phyloP scores from a whole-genome alignment of 2,797 vertebrate genomes.

The Melanotaenia parkinsoni region DNA sequence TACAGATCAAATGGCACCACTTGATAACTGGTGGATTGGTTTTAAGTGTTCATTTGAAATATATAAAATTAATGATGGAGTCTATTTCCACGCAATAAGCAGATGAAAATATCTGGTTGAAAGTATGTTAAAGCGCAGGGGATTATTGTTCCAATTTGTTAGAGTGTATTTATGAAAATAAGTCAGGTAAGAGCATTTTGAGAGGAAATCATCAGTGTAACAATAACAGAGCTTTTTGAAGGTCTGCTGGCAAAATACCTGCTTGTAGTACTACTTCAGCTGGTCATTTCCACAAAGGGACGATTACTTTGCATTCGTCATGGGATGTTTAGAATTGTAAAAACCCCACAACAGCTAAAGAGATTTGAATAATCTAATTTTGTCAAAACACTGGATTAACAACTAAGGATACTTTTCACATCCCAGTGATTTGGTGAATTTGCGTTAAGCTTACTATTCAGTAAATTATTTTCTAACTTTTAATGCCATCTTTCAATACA shows the following conservation, averaged over 20 bases:
- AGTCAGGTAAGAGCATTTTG: conserved; percentile 37
- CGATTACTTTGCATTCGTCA: not conserved
- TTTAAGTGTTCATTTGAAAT: conserved; percentile 43
- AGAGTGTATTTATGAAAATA: conserved; percentile 70
- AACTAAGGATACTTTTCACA: not conserved
- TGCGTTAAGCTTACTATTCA: not conserved
- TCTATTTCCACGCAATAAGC: conserved; percentile 32
- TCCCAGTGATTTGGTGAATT: not conserved
- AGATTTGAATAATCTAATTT: conserved; percentile 28
- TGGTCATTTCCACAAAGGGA: not conserved
- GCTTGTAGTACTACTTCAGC: conserved; percentile 10
- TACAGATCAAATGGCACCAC: not conserved
- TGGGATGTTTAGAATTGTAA: conserved; percentile 10
- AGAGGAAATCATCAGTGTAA: conserved; percentile 40
- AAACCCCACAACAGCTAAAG: conserved; percentile 43
- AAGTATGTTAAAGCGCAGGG: conserved; percentile 59
- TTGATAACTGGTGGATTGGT: conserved; percentile 1
- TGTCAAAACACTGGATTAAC: not conserved
- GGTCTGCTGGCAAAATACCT: conserved; percentile 14
- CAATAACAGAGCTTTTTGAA: conserved; percentile 29
- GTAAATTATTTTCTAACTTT: not conserved
- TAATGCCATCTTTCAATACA: not conserved
- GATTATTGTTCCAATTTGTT: conserved; percentile 76
- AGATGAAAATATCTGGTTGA: conserved; percentile 62
- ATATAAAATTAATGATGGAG: conserved; percentile 47